Evolutionary conservation across 2,888 invertebrate genomes (phyloP).

Genomic region (Rhingia campestris): DNA sequence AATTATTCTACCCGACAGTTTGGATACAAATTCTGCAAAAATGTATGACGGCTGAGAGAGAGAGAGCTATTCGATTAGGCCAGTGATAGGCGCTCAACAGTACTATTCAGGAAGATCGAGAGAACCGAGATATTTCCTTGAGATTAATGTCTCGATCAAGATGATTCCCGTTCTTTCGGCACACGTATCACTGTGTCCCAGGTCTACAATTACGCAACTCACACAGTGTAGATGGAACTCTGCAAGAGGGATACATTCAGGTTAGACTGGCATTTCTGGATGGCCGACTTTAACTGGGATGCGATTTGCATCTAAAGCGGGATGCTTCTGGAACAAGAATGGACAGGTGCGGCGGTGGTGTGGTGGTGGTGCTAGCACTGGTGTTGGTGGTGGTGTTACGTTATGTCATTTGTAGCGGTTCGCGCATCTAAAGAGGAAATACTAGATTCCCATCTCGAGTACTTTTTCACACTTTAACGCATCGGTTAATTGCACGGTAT

Average conservation of each 20-base stretch:
- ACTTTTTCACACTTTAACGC: constrained; percentile 69
- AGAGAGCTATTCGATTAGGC: neutral
- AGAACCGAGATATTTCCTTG: constrained; percentile 17
- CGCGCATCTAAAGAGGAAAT: constrained; percentile 1
- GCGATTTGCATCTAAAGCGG: constrained; percentile 44
- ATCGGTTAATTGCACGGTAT: constrained; percentile 52
- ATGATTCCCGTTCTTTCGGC: constrained; percentile 40
- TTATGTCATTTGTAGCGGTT: constrained; percentile 50
- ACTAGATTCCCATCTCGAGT: constrained; percentile 50
- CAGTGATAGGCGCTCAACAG: constrained; percentile 11
- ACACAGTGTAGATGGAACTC: neutral
- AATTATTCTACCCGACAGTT: constrained; percentile 41
- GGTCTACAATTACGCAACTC: constrained; percentile 46
- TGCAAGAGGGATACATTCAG: constrained; percentile 27
- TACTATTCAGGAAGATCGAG: constrained; percentile 17
- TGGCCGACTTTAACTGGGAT: constrained; percentile 45
- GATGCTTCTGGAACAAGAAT: constrained; percentile 18
- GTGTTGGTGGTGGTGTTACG: neutral
- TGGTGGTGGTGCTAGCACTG: neutral
- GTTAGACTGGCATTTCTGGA: constrained; percentile 66
- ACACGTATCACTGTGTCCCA: constrained; percentile 15
- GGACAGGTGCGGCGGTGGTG: constrained; percentile 13
- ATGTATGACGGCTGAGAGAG: constrained; percentile 6
- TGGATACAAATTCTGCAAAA: constrained; percentile 16
- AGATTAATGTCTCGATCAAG: constrained; percentile 59